These are phyloP conservation scores for Mus spretus DNA, from an alignment of 2,797 vertebrate genomes.

Conservation along the genomic window DNA sequence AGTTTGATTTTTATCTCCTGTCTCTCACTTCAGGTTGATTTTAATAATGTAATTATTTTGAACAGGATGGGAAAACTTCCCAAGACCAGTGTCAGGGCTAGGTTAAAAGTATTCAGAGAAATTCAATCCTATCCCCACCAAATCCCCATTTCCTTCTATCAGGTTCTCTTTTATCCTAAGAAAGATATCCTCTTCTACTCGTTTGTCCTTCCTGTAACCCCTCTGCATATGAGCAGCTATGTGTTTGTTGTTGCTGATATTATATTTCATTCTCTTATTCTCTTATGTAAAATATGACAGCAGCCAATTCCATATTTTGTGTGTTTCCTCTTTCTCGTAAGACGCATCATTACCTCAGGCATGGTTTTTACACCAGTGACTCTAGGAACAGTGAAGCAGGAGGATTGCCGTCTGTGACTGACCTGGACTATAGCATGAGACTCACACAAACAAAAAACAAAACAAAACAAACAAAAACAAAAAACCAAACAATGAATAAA, in stretches of 20 bases:
- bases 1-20: background rate
- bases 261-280: background rate
- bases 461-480: background rate
- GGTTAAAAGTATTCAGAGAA: background rate
- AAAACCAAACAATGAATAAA: background rate
- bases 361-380: background rate
- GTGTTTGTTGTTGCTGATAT: background rate
- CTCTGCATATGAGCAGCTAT: background rate
- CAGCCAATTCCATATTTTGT: background rate
- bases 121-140: fast-evolving
- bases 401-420: background rate
- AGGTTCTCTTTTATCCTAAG: background rate
- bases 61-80: background rate
- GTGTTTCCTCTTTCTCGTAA: background rate
- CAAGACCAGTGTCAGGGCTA: background rate
- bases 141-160: background rate
- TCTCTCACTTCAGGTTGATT: background rate
- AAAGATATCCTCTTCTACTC: too few species aligned
- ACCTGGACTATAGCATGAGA: background rate
- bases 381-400: background rate
- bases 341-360: background rate
- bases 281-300: background rate
- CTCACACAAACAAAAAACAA: background rate
- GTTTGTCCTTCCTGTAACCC: background rate
- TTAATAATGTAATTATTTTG: background rate